Evolutionary conservation across 2,113 vertebrate genomes (phyloP), one percentile per base, ranked within the genome.

Genomic region (Coracopsis vasa): DNA sequence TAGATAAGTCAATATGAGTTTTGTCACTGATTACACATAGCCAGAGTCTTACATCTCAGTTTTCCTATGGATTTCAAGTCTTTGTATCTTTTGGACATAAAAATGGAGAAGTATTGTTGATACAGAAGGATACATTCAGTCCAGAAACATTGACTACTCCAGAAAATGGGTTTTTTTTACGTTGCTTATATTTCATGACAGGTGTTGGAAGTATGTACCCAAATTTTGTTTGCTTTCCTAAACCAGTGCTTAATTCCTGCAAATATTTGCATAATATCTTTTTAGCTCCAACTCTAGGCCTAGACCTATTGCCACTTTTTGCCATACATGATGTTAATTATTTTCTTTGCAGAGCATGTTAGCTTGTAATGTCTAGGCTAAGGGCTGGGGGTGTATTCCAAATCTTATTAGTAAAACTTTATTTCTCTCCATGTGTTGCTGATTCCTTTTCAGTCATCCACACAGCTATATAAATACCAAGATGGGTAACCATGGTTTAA

Each of bases 401-500:
- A 23, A 41, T 75, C 44, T 65, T 69, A 42, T 29, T 69, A 80
- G 58, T 77, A 85, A 65, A 91, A 94, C 10, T 67, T 86, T 62
- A n/a, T 92, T 94, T 95, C 48, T 93, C 16, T 28, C 53, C 79
- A 70, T 62, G 17, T 96, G 74, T 62, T 94, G 47, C 10, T 94
- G 84, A 94, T 95, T 92, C 48, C 80, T 89, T 95, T 85, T 90
- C 79, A 86, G 2, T 93, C 65, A 72, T 85, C 31, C 61, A 58
- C 53, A 67, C 41, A 84, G 31, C 66, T 90, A 31, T 75, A 44
- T 75, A 84, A 95, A 95, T 84, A 89, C 78, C 61, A 89, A 54
- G 33, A 56, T 37, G 47, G 6, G 33, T 62, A 78, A 71, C 60
- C 45, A 3, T 84, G 81, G 87, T 69, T 84, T 86, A 67, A 92